A percentile compares a stretch with the other conserved stretches of the same genome.
Conservation (phyloP, 2,797 vertebrate genomes). For the Cichlasoma orientale region DNA sequence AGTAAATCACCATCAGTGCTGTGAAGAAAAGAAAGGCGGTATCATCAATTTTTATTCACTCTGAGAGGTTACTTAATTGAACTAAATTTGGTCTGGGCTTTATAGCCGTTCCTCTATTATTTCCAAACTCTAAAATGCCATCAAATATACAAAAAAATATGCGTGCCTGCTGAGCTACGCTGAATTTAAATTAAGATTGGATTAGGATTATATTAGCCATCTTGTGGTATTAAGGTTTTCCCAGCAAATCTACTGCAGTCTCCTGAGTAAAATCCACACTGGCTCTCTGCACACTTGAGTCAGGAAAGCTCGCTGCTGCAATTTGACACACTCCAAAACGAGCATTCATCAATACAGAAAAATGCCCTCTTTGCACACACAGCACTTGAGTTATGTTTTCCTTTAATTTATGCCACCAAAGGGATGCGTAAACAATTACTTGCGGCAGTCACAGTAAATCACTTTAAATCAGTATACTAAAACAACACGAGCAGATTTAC, state of each 20-base stretch:
- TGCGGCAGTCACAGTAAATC: slow-evolving; percentile 70
- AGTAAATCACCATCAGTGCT: slow-evolving; percentile 2
- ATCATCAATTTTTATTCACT: slow-evolving; percentile 7
- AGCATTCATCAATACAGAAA: slow-evolving; percentile 57
- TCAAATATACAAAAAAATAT: slow-evolving; percentile 22
- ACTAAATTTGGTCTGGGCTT: slow-evolving; percentile 19
- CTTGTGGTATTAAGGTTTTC: slow-evolving; percentile 35
- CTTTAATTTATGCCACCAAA: slow-evolving; percentile 72
- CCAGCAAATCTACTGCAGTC: slow-evolving; percentile 30
- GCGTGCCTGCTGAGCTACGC: slow-evolving; percentile 6
- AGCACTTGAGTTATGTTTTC: slow-evolving; percentile 61
- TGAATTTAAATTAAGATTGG: slow-evolving; percentile 49
- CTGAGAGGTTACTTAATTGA: slow-evolving; percentile 5
- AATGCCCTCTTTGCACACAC: slow-evolving; percentile 56
- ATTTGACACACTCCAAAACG: slow-evolving; percentile 24
- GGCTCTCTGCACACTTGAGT: slow-evolving; percentile 14
- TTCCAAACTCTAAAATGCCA: slow-evolving; percentile 37
- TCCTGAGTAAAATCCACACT: slow-evolving; percentile 41
- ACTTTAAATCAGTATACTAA: slow-evolving; percentile 68
- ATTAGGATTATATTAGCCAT: slow-evolving; percentile 46
- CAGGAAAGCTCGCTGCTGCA: slow-evolving; percentile 25
- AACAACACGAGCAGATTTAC: slow-evolving; percentile 71
- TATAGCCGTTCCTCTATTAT: slow-evolving; percentile 8
- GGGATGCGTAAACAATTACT: slow-evolving; percentile 73
- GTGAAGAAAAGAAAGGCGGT: slow-evolving; percentile 3